Percentiles rank a stretch among this genome's conserved stretches.
These are phyloP conservation scores for Poeciliopsis gracilis DNA, from an alignment of 2,797 vertebrate species.

Conservation along the genomic window DNA sequence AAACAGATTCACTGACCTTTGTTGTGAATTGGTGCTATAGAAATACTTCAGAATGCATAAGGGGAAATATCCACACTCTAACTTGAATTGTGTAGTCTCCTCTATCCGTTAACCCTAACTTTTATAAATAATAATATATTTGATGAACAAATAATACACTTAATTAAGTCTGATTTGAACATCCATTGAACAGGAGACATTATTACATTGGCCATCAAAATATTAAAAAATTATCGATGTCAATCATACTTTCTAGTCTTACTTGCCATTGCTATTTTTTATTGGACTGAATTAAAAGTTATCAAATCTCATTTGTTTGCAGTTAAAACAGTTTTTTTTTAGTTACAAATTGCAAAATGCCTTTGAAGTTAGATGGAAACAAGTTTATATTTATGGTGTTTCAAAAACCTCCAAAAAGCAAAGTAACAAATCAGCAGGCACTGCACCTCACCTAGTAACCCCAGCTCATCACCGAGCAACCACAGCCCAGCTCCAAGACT, in stretches of 20 bases:
- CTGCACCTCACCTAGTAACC: too few relatives aligned
- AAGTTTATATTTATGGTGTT: too few relatives aligned
- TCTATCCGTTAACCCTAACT: neutral
- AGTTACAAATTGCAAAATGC: neutral
- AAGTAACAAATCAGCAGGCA: too few relatives aligned
- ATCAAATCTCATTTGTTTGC: neutral
- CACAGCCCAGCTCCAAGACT: too few relatives aligned
- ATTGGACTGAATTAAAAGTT: neutral
- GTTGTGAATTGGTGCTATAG: too few relatives aligned
- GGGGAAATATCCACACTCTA: neutral
- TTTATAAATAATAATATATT: neutral
- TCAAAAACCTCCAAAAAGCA: too few relatives aligned
- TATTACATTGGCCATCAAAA: neutral
- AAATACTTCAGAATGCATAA: neutral
- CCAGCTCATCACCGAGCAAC: too few relatives aligned
- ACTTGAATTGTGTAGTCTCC: neutral
- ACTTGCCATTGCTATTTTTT: neutral
- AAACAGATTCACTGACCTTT: neutral
- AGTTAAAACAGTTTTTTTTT: neutral
- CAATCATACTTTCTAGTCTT: neutral
- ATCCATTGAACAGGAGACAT: neutral
- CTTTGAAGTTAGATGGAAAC: neutral
- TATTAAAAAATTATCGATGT: neutral
- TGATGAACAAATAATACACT: neutral
- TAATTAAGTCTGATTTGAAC: neutral